Base-by-base conservation (phyloP, 2,888 invertebrate genomes). In the Patella caerulea region DNA sequence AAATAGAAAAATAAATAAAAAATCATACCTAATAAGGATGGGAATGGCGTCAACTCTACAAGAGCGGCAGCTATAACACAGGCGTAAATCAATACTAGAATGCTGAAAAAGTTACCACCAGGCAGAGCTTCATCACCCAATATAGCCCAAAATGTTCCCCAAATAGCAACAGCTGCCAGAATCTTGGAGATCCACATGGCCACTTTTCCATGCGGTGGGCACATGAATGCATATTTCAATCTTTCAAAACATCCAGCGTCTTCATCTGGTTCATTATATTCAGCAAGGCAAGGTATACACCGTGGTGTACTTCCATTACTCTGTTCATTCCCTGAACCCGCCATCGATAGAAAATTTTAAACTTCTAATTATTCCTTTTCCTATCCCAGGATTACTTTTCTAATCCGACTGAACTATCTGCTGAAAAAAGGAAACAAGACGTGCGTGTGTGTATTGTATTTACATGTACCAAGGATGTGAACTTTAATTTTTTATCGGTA, bases 141-240 rank as follows among this genome's bases (percentile, higher is more conserved):
- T 52, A 84, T 65, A 15, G 80, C 77, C 77, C 80, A 80, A 9
- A 84, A 69, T 12, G 77, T 59, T 24, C 76, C 82, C 79, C 80
- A 84, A 4, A 80, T 71, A 1, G 83, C 55, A 14, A 72, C 53
- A 12, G 78, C 75, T 53, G 74, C 74, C 12, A 82, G 24, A 1
- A 71, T 55, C 4, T 79, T 56, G n/a, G 84, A 75, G 12, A 85
- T n/a, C n/a, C 72, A 76, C n/a, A 96, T 94, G 9, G 76, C 79
- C n/a, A 83, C 45, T 17, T 53, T 55, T 2, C 84, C 83, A 76
- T 85, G 85, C 15, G 85, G 85, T 15, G 85, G 85, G 72, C 83
- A 84, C 76, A 81, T 73, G 53, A 82, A 78, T 14, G 74, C 72
- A 74, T 83, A 76, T 69, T 76, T 75, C 17, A 81, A 34, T 19